Evolutionary conservation across 2,797 vertebrate genomes (phyloP), one percentile per base, ranked within the genome.

Genomic region (Bradypodion pumilum): DNA sequence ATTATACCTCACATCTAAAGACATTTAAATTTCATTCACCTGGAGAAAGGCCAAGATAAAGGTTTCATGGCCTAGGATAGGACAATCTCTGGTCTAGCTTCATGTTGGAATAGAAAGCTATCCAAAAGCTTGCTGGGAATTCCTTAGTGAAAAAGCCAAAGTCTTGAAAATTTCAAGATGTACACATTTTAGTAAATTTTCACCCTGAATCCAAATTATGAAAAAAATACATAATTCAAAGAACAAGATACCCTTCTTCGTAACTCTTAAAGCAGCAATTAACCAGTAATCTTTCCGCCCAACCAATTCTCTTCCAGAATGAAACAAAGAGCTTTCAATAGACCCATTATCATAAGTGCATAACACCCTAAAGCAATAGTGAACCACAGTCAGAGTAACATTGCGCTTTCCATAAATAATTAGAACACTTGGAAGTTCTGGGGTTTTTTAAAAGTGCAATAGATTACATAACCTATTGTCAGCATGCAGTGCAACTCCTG

Each of bases 141-240:
- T 5, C 2, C 16, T 59, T 42, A 1, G 59, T 65, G 3, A 29
- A 78, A 88, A 52, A 89, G 35, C 63, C 27, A 74, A 2, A 21
- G n/a, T 12, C 5, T 0, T 25, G 16, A 72, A 82, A 77, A 19
- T 32, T 87, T 89, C 83, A 89, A 27, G 7, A 80, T 29, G 7
- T 81, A 29, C 37, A 82, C 1, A 7, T 78, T 56, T 44, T 32
- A 86, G 74, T 44, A 23, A 0, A 0, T 74, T 81, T 81, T 78
- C 40, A 21, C 86, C 9, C 85, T 74, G 74, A 83, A 90, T 65
- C 37, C 8, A 81, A 84, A 59, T 40, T 69, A 0, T 73, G 84
- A 85, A 78, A 49, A 49, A 44, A 32, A 74, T 84, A 87, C 35
- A 0, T 72, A 88, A 89, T 23, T 66, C 35, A 89, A 89, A n/a